Percentiles rank a stretch among this genome's conserved stretches.
Evolutionary conservation across 1,140 invertebrate species (phyloP).

Genomic region (Anastatus disparis): DNA sequence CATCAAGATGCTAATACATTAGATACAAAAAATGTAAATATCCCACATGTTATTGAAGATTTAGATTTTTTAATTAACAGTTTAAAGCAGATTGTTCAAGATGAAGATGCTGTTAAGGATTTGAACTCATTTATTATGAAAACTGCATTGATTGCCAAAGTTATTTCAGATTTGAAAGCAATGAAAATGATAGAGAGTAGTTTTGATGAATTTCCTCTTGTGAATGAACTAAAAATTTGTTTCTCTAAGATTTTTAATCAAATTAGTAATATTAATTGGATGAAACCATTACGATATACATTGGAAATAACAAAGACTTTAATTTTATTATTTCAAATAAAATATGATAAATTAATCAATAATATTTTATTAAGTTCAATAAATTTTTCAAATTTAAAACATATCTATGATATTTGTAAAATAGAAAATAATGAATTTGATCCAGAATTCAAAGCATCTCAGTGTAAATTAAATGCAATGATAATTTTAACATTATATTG

Average conservation of each 20-base stretch:
- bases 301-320: slow-evolving; percentile 48
- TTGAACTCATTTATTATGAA: slow-evolving; percentile 44
- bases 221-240: slow-evolving; percentile 18
- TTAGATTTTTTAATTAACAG: slow-evolving; percentile 39
- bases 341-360: slow-evolving; percentile 42
- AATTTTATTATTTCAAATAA: slow-evolving; percentile 44
- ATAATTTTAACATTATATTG: slow-evolving; percentile 47
- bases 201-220: slow-evolving; percentile 35
- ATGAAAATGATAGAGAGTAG: slow-evolving; percentile 43
- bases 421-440: slow-evolving; percentile 28
- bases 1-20: background rate
- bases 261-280: slow-evolving; percentile 39
- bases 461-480: slow-evolving; percentile 36
- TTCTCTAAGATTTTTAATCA: slow-evolving; percentile 31
- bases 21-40: slow-evolving; percentile 9
- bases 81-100: slow-evolving; percentile 36
- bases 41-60: slow-evolving; percentile 38
- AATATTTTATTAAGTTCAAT: slow-evolving; percentile 46
- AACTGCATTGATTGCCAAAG: slow-evolving; percentile 45
- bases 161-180: slow-evolving; percentile 46
- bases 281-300: slow-evolving; percentile 37
- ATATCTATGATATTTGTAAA: slow-evolving; percentile 47
- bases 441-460: background rate
- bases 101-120: slow-evolving; percentile 30
- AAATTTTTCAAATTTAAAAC: slow-evolving; percentile 43